Percentiles rank a stretch among this genome's conserved stretches.
phyloP scores from a whole-genome alignment of 2,888 invertebrate species.

The Leptinotarsa tumamoca region DNA sequence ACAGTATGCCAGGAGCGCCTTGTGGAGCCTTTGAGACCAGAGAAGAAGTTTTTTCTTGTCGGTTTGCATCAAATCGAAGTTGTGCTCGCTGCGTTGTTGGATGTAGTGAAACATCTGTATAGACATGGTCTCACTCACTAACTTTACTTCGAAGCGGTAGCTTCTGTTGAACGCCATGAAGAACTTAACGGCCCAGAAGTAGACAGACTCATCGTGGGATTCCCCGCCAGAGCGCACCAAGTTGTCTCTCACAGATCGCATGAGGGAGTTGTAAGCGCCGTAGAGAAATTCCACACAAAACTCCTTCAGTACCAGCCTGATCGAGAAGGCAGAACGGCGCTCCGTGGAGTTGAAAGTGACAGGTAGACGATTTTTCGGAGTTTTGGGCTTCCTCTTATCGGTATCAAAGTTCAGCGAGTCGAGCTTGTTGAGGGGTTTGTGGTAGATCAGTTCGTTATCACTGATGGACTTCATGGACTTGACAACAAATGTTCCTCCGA shows the following conservation, averaged over 20 bases:
- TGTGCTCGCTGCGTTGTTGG: constrained; percentile 90
- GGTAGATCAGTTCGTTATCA: constrained; percentile 86
- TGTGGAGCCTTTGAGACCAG: constrained; percentile 89
- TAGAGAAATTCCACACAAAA: constrained; percentile 94
- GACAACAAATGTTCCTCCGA: constrained; percentile 93
- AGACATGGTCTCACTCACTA: constrained; percentile 94
- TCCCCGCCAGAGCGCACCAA: constrained; percentile 76
- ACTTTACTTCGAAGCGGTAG: constrained; percentile 86
- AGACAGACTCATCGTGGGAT: constrained; percentile 92
- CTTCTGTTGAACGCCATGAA: constrained; percentile 97
- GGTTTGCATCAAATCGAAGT: constrained; percentile 83
- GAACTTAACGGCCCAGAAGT: constrained; percentile 93
- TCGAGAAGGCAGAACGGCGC: constrained; percentile 88
- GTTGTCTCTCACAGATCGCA: constrained; percentile 87
- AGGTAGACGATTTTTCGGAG: constrained; percentile 82
- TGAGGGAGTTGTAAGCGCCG: constrained; percentile 92
- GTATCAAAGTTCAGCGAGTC: constrained; percentile 82
- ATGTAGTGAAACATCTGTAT: constrained; percentile 93
- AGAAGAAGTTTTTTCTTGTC: constrained; percentile 90
- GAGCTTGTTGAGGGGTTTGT: constrained; percentile 85
- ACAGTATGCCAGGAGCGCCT: constrained; percentile 82
- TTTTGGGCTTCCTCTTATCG: constrained; percentile 77
- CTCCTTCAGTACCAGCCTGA: constrained; percentile 90
- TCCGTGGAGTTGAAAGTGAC: constrained; percentile 74
- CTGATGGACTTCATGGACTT: constrained; percentile 94